phyloP scores from a whole-genome alignment of 2,888 invertebrate species.

The Eudasyphora cyanicolor region DNA sequence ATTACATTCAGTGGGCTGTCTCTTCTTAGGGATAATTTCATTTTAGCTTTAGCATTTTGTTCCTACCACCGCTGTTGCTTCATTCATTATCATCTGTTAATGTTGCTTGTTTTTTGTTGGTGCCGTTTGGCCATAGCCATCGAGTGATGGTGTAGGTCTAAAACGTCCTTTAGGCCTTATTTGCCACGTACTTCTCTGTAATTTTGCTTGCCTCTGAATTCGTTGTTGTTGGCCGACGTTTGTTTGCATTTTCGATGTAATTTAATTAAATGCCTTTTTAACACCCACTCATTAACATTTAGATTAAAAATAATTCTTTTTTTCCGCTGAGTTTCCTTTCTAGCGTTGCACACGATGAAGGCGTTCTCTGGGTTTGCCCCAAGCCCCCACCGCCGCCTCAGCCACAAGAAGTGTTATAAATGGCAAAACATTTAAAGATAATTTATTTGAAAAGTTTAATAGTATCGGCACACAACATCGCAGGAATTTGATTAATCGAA shows the following conservation, averaged over 20 bases:
- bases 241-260: conserved; percentile 39
- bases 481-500: conserved; percentile 12
- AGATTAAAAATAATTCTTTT: conserved; percentile 63
- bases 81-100: conserved; percentile 55
- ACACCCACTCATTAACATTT: conserved; percentile 71
- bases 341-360: too few species aligned
- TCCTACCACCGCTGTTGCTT: conserved; percentile 47
- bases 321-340: too few species aligned
- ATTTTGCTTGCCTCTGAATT: background rate
- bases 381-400: too few species aligned
- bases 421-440: conserved; percentile 21
- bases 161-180: conserved; percentile 38
- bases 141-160: conserved; percentile 18
- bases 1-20: background rate
- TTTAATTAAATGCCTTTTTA: conserved; percentile 76
- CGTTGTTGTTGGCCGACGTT: background rate
- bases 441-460: background rate
- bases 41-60: conserved; percentile 48
- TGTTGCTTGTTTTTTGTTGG: conserved; percentile 31
- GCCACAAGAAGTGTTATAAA: conserved; percentile 21
- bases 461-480: background rate
- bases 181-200: background rate
- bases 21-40: conserved; percentile 51
- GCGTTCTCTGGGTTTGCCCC: background rate
- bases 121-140: background rate